These are phyloP conservation scores for Diaperis boleti DNA, from an alignment of 2,888 invertebrate genomes.

Conservation along the genomic window DNA sequence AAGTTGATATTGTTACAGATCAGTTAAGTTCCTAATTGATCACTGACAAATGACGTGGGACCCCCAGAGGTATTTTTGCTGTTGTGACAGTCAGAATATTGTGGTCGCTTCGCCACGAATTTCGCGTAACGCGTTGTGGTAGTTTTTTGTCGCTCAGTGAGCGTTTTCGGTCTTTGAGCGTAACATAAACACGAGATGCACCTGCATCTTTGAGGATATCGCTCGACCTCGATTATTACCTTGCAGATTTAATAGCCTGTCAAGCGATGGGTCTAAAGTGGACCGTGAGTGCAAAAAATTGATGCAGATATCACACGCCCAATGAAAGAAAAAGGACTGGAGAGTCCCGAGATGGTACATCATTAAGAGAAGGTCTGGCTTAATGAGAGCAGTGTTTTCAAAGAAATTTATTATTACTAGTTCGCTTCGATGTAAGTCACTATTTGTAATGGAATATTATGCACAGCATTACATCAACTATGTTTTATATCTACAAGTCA, in stretches of 20 bases:
- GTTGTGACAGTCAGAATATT: no score
- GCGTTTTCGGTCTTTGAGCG: no score
- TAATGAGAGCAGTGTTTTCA: conserved; percentile 11
- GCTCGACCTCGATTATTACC: conserved; percentile 37
- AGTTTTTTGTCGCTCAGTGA: no score
- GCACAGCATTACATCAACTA: conserved; percentile 40
- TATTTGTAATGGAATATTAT: conserved; percentile 29
- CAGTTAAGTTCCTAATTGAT: no score
- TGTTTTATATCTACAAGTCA: conserved; percentile 44
- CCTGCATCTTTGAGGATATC: conserved; percentile 31
- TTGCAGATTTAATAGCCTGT: conserved; percentile 38
- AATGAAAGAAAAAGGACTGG: not conserved
- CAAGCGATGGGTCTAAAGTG: conserved; percentile 33
- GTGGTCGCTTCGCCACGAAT: no score
- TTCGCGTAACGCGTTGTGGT: no score
- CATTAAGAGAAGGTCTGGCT: not conserved
- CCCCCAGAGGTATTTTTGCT: no score
- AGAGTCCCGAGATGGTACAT: not conserved
- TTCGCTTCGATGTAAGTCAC: conserved; percentile 30
- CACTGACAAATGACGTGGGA: no score
- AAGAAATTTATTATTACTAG: conserved; percentile 28
- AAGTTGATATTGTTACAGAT: no score
- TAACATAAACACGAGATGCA: conserved; percentile 18
- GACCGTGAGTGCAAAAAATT: conserved; percentile 35
- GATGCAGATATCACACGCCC: conserved; percentile 35